Conservation (phyloP, 2,797 vertebrate genomes). For the Paramormyrops hopkinsi region DNA sequence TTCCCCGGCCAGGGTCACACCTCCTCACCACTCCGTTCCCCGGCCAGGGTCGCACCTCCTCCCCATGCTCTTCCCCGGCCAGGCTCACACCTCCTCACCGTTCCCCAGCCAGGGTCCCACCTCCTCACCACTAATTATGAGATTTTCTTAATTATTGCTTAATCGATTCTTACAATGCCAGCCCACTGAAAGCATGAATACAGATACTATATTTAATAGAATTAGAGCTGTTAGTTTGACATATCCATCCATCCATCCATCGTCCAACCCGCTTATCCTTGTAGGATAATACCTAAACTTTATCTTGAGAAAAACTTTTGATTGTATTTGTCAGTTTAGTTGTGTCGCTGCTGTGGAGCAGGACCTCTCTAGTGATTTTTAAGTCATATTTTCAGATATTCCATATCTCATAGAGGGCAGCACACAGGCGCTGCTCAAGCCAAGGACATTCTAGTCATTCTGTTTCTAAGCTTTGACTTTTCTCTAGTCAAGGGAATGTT, state of each 20-base stretch:
- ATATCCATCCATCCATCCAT: background rate
- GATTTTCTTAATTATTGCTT: background rate
- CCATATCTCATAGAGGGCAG: background rate
- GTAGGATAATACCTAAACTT: background rate
- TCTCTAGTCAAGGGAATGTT: background rate
- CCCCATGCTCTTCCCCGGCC: background rate
- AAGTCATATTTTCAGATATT: background rate
- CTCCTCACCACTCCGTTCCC: too few relatives aligned
- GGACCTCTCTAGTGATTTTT: background rate
- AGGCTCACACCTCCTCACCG: background rate
- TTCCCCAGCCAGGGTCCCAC: too few relatives aligned
- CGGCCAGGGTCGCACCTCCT: background rate
- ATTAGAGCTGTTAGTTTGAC: background rate
- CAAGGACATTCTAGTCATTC: background rate
- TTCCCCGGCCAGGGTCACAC: too few relatives aligned
- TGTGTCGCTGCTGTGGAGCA: background rate
- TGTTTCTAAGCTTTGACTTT: background rate
- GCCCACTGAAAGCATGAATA: background rate
- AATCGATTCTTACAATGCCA: background rate
- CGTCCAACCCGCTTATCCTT: background rate
- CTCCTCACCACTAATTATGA: background rate
- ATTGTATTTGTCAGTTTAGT: background rate
- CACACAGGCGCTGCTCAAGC: background rate
- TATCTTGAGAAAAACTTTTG: background rate
- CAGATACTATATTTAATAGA: background rate